phyloP scores from a whole-genome alignment of 2,797 vertebrate species.

The Helostoma temminkii region DNA sequence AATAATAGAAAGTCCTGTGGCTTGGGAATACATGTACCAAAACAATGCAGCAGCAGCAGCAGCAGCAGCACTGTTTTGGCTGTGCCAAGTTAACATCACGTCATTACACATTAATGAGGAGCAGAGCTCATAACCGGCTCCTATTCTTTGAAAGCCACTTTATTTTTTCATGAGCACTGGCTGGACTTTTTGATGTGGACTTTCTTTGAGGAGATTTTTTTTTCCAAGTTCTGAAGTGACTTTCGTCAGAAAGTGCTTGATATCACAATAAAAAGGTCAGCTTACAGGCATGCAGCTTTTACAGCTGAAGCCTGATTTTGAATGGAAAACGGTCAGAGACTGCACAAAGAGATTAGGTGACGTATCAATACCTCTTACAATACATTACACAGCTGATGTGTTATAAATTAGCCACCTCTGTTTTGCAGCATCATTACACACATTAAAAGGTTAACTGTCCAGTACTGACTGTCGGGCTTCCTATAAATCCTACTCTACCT shows the following conservation, averaged over 20 bases:
- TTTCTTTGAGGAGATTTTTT: slow-evolving; percentile 35
- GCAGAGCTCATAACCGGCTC: slow-evolving; percentile 55
- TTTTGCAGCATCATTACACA: slow-evolving; percentile 10
- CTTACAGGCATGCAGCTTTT: slow-evolving; percentile 43
- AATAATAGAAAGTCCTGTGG: slow-evolving; percentile 75
- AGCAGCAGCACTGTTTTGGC: slow-evolving; percentile 43
- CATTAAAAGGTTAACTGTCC: slow-evolving; percentile 8
- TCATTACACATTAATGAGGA: slow-evolving; percentile 75
- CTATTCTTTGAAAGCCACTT: slow-evolving; percentile 66
- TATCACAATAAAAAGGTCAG: slow-evolving; percentile 34
- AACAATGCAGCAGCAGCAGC: slow-evolving; percentile 59
- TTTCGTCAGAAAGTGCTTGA: slow-evolving; percentile 25
- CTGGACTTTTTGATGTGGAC: slow-evolving; percentile 30
- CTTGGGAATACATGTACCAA: slow-evolving; percentile 71
- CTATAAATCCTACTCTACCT: not conserved
- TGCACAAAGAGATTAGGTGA: slow-evolving; percentile 14
- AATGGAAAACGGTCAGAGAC: slow-evolving; percentile 7
- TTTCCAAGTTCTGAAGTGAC: slow-evolving; percentile 29
- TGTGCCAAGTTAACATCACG: slow-evolving; percentile 53
- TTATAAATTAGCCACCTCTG: slow-evolving; percentile 15
- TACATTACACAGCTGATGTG: slow-evolving; percentile 7
- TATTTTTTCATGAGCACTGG: slow-evolving; percentile 55
- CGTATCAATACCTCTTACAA: not conserved
- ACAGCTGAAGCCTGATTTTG: slow-evolving; percentile 13
- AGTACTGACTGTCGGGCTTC: not conserved